Evolutionary conservation across 2,113 vertebrate genomes (phyloP).

Genomic region (Serinus canaria): DNA sequence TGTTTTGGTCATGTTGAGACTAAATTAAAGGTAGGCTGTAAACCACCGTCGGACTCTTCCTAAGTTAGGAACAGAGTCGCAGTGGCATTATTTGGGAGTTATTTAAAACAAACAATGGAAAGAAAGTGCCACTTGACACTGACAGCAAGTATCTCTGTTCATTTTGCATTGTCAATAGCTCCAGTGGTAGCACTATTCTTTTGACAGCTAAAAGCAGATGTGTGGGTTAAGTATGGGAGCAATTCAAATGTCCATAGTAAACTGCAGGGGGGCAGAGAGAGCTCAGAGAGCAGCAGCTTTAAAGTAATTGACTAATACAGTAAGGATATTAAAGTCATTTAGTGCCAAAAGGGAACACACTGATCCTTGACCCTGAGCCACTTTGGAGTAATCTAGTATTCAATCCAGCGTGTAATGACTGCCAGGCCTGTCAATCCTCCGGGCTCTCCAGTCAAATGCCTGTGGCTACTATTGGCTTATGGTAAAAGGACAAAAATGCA

Average conservation of each 20-base stretch:
- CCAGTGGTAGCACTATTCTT: conserved; percentile 76
- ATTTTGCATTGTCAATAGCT: conserved; percentile 76
- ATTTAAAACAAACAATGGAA: conserved; percentile 68
- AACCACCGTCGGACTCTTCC: not conserved
- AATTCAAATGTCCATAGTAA: conserved; percentile 86
- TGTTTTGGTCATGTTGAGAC: not conserved
- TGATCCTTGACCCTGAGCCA: conserved; percentile 99
- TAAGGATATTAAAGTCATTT: conserved; percentile 99
- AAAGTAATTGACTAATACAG: conserved; percentile 99
- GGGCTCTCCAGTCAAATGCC: conserved; percentile 88
- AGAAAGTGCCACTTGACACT: conserved; percentile 71
- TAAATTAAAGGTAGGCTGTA: not conserved
- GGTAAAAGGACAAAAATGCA: conserved; percentile 82
- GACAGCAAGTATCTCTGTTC: conserved; percentile 72
- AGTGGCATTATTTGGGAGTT: conserved; percentile 57
- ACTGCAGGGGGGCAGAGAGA: conserved; percentile 83
- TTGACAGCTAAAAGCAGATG: conserved; percentile 83
- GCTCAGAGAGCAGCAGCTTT: conserved; percentile 88
- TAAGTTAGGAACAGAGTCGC: conserved; percentile 17
- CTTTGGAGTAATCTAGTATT: conserved; percentile 99
- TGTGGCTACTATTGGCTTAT: conserved; percentile 86
- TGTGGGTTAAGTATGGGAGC: conserved; percentile 85
- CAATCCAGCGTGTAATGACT: conserved; percentile 99
- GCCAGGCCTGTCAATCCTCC: conserved; percentile 98
- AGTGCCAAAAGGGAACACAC: conserved; percentile 99